Evolutionary conservation across 2,888 invertebrate genomes (phyloP).

Genomic region (Drosophila mettleri): DNA sequence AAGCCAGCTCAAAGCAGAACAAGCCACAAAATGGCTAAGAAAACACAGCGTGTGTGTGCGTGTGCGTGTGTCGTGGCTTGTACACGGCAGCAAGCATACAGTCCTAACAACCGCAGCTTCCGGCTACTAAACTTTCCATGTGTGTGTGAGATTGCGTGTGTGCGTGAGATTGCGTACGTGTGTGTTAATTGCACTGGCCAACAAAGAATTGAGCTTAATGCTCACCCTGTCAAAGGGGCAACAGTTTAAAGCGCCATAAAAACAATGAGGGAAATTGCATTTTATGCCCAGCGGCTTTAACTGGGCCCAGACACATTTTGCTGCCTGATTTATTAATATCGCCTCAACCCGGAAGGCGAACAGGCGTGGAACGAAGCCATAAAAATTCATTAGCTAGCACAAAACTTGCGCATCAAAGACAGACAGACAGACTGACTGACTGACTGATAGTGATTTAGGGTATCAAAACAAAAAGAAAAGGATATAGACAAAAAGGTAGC

Average conservation of each 20-base stretch:
- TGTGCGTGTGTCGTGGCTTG: slow-evolving; percentile 1
- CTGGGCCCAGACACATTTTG: slow-evolving; percentile 17
- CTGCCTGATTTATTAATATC: slow-evolving; percentile 44
- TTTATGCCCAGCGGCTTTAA: slow-evolving; percentile 25
- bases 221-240: slow-evolving; percentile 7
- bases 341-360: slow-evolving; percentile 2
- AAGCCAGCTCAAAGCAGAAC: slow-evolving; percentile 4
- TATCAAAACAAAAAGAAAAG: not conserved
- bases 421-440: slow-evolving; percentile 23
- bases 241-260: slow-evolving; percentile 59
- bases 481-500: slow-evolving; percentile 46
- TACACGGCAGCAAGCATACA: not conserved
- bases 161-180: slow-evolving; percentile 5
- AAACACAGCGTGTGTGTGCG: slow-evolving; percentile 3
- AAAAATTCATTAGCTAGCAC: slow-evolving; percentile 75
- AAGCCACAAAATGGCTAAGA: slow-evolving; percentile 23
- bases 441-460: slow-evolving; percentile 20
- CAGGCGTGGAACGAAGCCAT: slow-evolving; percentile 39
- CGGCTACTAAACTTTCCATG: slow-evolving; percentile 22
- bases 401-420: slow-evolving; percentile 62
- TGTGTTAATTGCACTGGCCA: slow-evolving; percentile 63
- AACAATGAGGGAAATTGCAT: slow-evolving; percentile 42
- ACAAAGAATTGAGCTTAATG: slow-evolving; percentile 13
- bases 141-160: slow-evolving; percentile 9
- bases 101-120: slow-evolving; percentile 39